phyloP scores from a whole-genome alignment of 2,113 vertebrate species.

The Cynoglossus semilaevis region DNA sequence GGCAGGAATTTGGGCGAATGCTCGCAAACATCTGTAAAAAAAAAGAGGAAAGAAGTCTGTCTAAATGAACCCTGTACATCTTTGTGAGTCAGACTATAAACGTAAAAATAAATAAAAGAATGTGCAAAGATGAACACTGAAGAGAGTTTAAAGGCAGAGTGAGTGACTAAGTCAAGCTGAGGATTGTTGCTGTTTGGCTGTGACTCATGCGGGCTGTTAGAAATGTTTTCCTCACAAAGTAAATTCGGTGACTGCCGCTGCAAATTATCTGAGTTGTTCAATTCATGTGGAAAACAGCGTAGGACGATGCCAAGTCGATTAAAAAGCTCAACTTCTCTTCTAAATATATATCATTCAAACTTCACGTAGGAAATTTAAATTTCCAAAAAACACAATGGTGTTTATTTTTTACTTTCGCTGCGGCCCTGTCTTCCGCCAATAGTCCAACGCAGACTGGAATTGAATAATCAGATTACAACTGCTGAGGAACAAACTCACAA shows the following conservation, averaged over 20 bases:
- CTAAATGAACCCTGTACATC: constrained; percentile 31
- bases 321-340: background rate
- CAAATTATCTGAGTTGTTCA: background rate
- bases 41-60: constrained; percentile 17
- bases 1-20: constrained; percentile 5
- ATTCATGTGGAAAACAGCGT: background rate
- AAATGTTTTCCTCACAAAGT: constrained; percentile 9
- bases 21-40: constrained; percentile 8
- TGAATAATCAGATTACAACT: constrained; percentile 45
- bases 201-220: constrained; percentile 18
- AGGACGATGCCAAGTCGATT: background rate
- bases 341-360: background rate
- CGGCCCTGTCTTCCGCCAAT: constrained; percentile 26
- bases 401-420: constrained; percentile 33
- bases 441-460: constrained; percentile 23
- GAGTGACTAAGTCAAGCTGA: constrained; percentile 10
- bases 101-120: constrained; percentile 22
- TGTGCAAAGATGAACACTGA: constrained; percentile 1
- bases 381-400: constrained; percentile 20
- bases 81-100: constrained; percentile 13
- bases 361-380: no score
- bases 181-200: constrained; percentile 30
- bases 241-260: background rate
- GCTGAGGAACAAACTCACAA: constrained; percentile 42
- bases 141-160: constrained; percentile 8